Conservation (phyloP, 2,888 invertebrate genomes). For the Spilosoma lubricipeda region DNA sequence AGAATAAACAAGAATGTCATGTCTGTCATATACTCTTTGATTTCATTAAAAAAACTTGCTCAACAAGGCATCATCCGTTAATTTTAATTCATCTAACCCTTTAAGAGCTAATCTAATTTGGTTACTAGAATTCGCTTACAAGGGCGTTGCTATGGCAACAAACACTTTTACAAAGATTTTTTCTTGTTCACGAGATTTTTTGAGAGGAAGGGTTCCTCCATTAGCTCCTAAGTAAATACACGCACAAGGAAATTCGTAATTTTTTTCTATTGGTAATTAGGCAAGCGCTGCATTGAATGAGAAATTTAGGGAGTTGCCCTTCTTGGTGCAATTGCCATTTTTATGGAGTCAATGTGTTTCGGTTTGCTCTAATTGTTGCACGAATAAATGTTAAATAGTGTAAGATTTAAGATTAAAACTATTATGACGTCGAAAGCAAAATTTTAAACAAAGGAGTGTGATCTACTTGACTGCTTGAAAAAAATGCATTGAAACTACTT, state of each 20-base stretch:
- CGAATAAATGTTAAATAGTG: constrained; percentile 56
- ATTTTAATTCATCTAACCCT: constrained; percentile 55
- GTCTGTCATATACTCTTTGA: constrained; percentile 36
- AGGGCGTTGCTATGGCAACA: constrained; percentile 68
- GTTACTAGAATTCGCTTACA: constrained; percentile 47
- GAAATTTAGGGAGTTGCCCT: constrained; percentile 69
- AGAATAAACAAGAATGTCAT: constrained; percentile 24
- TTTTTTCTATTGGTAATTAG: constrained; percentile 61
- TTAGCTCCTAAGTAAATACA: constrained; percentile 62
- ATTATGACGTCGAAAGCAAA: constrained; percentile 31
- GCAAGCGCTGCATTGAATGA: constrained; percentile 67
- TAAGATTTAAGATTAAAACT: constrained; percentile 45
- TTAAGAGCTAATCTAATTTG: constrained; percentile 55
- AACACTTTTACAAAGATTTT: constrained; percentile 45
- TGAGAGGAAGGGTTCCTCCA: constrained; percentile 60
- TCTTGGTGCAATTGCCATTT: constrained; percentile 77
- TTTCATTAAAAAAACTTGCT: constrained; percentile 33
- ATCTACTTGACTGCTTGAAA: constrained; percentile 29
- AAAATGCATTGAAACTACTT: not conserved
- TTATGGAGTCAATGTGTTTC: constrained; percentile 66
- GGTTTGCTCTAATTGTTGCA: constrained; percentile 39
- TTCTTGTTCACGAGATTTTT: constrained; percentile 55
- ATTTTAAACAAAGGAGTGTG: constrained; percentile 30
- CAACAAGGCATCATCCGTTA: constrained; percentile 47
- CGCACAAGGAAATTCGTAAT: constrained; percentile 59